Evolutionary conservation across 2,888 invertebrate species (phyloP).

Genomic region (Synanthedon tipuliformis): DNA sequence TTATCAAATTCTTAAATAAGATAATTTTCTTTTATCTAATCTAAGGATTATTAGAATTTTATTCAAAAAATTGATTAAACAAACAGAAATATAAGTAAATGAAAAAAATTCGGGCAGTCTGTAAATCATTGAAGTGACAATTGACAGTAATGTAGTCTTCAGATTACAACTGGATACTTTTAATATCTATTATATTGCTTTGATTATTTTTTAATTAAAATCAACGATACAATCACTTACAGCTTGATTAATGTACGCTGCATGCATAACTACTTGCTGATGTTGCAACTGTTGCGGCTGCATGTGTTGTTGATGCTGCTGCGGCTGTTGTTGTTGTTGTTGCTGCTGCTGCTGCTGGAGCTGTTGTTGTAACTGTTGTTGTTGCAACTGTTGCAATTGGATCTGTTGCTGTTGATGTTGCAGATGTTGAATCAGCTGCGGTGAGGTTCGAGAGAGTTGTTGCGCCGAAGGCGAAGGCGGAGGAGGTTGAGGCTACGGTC

Average conservation of each 20-base stretch:
- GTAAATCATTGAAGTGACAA: no score
- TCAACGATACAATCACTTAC: constrained; percentile 22
- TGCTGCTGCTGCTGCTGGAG: constrained; percentile 16
- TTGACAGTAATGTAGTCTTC: no score
- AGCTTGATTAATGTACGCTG: constrained; percentile 56
- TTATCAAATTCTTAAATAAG: no score
- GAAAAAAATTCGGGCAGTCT: no score
- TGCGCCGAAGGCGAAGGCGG: constrained; percentile 7
- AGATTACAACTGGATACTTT: no score
- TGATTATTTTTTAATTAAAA: neutral
- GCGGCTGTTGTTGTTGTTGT: constrained; percentile 20
- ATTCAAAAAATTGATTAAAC: no score
- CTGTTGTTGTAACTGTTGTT: constrained; percentile 21
- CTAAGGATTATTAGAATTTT: no score
- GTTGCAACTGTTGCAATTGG: constrained; percentile 24
- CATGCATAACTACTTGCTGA: constrained; percentile 58
- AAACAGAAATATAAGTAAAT: no score
- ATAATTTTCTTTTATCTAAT: no score
- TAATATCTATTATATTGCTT: neutral
- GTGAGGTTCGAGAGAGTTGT: constrained; percentile 23
- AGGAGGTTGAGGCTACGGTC: no score
- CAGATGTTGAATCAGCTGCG: constrained; percentile 32
- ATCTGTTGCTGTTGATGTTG: constrained; percentile 20
- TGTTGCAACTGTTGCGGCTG: constrained; percentile 34
- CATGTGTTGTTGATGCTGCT: constrained; percentile 28